phyloP scores from a whole-genome alignment of 1,140 invertebrate genomes.

The Drosophila dunni region DNA sequence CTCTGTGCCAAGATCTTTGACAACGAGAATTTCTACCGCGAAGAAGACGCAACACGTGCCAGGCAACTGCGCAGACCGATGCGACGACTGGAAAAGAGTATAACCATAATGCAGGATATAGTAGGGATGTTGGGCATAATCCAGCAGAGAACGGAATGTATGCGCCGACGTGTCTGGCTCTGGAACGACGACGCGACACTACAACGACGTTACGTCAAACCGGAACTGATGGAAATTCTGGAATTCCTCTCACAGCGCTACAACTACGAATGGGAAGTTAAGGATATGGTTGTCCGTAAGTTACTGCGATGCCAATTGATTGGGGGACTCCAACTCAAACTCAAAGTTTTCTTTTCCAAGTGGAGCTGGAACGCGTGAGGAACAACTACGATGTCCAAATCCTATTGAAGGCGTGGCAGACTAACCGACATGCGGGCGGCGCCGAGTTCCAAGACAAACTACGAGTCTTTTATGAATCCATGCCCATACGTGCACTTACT shows the following conservation, averaged over 20 bases:
- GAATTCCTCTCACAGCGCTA: slow-evolving; percentile 44
- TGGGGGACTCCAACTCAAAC: too few species aligned
- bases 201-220: background rate
- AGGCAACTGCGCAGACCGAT: background rate
- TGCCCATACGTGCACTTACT: background rate
- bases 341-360: slow-evolving; percentile 4
- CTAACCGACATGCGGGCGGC: slow-evolving; percentile 45
- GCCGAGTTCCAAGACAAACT: slow-evolving; percentile 22
- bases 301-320: background rate
- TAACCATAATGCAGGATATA: background rate
- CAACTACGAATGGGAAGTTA: slow-evolving; percentile 56
- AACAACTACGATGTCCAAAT: slow-evolving; percentile 21
- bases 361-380: slow-evolving; percentile 17
- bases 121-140: slow-evolving; percentile 1
- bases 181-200: slow-evolving; percentile 33
- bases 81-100: background rate
- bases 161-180: slow-evolving; percentile 24
- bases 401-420: slow-evolving; percentile 32
- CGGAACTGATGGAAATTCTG: slow-evolving; percentile 29
- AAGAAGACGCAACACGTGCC: background rate
- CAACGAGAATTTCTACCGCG: background rate
- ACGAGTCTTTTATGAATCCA: background rate
- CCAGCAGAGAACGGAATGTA: slow-evolving; percentile 14
- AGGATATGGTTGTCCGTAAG: slow-evolving; percentile 61
- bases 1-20: slow-evolving; percentile 3